These are phyloP conservation scores for Harlomillsia oculata DNA, from an alignment of 1,140 invertebrate species.

Conservation along the genomic window DNA sequence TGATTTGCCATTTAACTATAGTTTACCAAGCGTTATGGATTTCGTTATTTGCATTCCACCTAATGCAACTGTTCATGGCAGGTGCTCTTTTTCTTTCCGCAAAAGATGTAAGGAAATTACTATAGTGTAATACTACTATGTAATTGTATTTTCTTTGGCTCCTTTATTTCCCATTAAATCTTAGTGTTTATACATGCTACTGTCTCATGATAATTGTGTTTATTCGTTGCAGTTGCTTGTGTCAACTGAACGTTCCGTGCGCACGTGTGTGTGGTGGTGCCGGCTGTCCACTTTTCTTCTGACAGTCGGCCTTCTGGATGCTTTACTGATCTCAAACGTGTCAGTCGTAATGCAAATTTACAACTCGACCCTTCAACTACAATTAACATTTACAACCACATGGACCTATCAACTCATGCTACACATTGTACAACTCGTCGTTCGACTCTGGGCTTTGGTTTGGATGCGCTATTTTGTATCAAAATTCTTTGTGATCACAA, in stretches of 20 bases:
- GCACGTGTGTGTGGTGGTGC: neutral
- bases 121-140: neutral
- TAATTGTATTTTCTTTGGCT: neutral
- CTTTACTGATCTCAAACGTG: neutral
- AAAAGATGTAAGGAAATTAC: conserved; percentile 1
- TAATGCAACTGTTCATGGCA: conserved; percentile 4
- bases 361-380: neutral
- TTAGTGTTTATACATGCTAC: neutral
- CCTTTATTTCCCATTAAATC: neutral
- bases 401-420: neutral
- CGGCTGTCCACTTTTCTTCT: neutral
- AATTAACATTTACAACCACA: neutral
- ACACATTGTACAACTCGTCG: neutral
- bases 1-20: neutral
- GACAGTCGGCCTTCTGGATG: neutral
- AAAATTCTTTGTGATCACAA: neutral
- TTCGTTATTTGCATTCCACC: neutral
- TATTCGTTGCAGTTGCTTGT: neutral
- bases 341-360: neutral
- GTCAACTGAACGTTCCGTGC: neutral
- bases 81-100: conserved; percentile 2
- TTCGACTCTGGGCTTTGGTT: neutral
- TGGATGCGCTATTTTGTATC: neutral
- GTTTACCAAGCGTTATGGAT: conserved; percentile 7
- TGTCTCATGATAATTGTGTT: neutral